Conservation (phyloP, 2,113 vertebrate species). For the Promerops cafer region DNA sequence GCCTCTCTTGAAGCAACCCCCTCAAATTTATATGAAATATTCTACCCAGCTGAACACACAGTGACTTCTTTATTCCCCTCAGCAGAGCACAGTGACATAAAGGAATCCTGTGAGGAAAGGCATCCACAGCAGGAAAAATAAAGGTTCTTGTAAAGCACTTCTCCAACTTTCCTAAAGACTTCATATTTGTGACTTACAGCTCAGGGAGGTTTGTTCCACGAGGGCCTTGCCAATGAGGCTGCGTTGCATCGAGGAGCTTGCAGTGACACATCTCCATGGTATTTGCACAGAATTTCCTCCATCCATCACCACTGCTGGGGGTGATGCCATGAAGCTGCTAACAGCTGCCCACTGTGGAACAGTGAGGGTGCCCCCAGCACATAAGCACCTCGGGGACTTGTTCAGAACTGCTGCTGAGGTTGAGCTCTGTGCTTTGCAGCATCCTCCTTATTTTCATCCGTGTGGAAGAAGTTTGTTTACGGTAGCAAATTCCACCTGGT, state of each 20-base stretch:
- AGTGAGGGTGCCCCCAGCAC: neutral
- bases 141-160: slow-evolving; percentile 44
- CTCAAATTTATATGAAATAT: neutral
- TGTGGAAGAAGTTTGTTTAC: neutral
- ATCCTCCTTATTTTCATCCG: no score
- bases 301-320: neutral
- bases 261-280: slow-evolving; percentile 2
- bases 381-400: neutral
- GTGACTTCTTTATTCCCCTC: slow-evolving; percentile 37
- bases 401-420: neutral
- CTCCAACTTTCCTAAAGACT: slow-evolving; percentile 61
- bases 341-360: neutral
- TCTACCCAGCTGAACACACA: neutral
- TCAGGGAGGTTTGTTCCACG: slow-evolving; percentile 1
- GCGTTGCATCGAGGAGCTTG: neutral
- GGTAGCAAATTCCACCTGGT: neutral
- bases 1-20: neutral
- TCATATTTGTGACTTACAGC: slow-evolving; percentile 32
- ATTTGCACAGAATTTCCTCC: slow-evolving; percentile 41
- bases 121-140: slow-evolving; percentile 58
- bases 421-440: neutral
- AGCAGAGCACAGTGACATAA: slow-evolving; percentile 52
- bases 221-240: neutral
- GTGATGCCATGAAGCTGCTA: neutral
- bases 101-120: slow-evolving; percentile 46